A percentile compares a stretch with the other conserved stretches of the same genome.
These are phyloP conservation scores for Lasius platythorax DNA, from an alignment of 2,888 invertebrate species.

Conservation along the genomic window DNA sequence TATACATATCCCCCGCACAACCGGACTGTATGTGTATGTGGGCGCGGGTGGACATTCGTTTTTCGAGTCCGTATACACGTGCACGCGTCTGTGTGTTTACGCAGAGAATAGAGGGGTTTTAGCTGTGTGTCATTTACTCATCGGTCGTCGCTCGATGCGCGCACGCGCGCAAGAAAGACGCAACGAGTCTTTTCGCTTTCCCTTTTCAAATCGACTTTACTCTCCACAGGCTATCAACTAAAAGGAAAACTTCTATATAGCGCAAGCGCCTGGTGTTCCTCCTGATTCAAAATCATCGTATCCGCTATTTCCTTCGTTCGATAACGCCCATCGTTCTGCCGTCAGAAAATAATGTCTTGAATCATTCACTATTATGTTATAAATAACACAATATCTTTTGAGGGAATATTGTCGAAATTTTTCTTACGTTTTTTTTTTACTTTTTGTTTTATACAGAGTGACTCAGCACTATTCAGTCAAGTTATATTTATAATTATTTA, in stretches of 20 bases:
- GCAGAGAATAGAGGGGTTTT: conserved; percentile 72
- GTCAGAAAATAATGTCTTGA: conserved; percentile 32
- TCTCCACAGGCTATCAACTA: conserved; percentile 66
- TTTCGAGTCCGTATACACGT: conserved; percentile 58
- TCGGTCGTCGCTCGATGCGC: conserved; percentile 76
- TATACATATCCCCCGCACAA: conserved; percentile 77
- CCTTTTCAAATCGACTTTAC: conserved; percentile 72
- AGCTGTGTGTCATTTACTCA: conserved; percentile 82
- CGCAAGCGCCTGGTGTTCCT: conserved; percentile 72
- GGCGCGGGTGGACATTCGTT: conserved; percentile 65
- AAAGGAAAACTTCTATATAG: conserved; percentile 75
- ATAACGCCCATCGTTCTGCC: neutral
- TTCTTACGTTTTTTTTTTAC: too few relatives aligned
- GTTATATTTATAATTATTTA: conserved; percentile 5
- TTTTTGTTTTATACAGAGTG: neutral
- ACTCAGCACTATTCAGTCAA: neutral
- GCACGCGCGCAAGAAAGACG: conserved; percentile 67
- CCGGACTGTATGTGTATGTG: conserved; percentile 57
- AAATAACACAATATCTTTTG: neutral
- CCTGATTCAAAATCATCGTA: conserved; percentile 70
- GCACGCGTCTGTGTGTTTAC: conserved; percentile 74
- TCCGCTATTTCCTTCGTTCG: conserved; percentile 72
- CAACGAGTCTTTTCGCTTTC: conserved; percentile 70
- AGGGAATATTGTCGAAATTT: neutral
- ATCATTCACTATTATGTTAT: conserved; percentile 12